Percentiles rank a stretch among this genome's conserved stretches.
Evolutionary conservation across 2,113 vertebrate genomes (phyloP).

Genomic region (Anseranas semipalmata): DNA sequence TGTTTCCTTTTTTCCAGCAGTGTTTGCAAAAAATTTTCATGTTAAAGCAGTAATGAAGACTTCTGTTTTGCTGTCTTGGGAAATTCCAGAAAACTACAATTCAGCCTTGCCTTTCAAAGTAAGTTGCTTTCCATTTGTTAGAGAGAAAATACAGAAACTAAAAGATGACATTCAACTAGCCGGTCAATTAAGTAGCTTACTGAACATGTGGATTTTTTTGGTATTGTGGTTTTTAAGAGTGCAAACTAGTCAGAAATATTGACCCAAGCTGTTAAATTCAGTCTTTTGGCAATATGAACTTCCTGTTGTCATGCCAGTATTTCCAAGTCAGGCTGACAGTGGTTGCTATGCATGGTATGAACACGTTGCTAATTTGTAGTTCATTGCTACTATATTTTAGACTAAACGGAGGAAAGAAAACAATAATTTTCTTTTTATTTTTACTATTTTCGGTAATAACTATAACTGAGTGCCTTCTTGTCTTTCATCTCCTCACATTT

Average conservation of each 20-base stretch:
- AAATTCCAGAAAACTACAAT: conserved; percentile 98
- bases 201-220: neutral
- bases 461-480: neutral
- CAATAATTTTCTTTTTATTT: neutral
- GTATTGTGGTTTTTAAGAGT: neutral
- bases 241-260: neutral
- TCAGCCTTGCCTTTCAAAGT: conserved; percentile 98
- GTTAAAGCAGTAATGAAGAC: conserved; percentile 99
- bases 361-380: neutral
- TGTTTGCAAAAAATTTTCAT: conserved; percentile 99
- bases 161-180: neutral
- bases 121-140: conserved; percentile 68
- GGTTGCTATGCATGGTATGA: neutral
- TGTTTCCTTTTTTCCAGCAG: conserved; percentile 97
- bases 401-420: neutral
- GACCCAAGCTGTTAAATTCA: neutral
- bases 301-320: neutral
- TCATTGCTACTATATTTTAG: neutral
- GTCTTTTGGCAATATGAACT: neutral
- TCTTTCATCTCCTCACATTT: neutral
- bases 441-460: neutral
- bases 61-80: conserved; percentile 95
- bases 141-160: neutral
- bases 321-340: neutral
- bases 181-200: neutral